A percentile compares a stretch with the other conserved stretches of the same genome.
Evolutionary conservation across 2,113 vertebrate species (phyloP).

Genomic region (Bucco capensis): DNA sequence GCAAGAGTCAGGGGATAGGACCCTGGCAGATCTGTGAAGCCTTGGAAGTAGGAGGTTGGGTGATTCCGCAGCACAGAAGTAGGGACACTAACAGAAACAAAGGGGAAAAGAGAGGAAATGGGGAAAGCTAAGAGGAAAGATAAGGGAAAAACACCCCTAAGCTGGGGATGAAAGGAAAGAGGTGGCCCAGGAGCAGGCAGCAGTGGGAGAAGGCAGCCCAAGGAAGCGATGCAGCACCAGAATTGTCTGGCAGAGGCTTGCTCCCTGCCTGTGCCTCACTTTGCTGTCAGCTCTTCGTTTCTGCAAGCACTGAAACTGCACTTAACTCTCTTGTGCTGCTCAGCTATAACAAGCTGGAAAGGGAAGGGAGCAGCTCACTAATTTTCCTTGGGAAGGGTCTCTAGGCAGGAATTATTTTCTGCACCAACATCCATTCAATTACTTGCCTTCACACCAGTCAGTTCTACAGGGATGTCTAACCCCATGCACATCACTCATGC

Average conservation of each 20-base stretch:
- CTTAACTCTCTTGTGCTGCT: background rate
- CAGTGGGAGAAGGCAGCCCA: background rate
- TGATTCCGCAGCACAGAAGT: background rate
- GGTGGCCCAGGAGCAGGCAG: background rate
- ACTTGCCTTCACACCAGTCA: conserved; percentile 54
- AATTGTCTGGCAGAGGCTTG: background rate
- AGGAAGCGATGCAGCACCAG: background rate
- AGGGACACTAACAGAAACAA: background rate
- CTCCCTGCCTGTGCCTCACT: background rate
- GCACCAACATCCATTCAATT: conserved; percentile 58
- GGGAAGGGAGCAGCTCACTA: conserved; percentile 15
- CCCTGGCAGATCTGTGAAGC: background rate
- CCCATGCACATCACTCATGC: conserved; percentile 49
- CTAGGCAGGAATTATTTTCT: conserved; percentile 59
- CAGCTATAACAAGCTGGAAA: conserved; percentile 48
- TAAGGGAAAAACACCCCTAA: background rate
- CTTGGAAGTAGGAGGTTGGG: background rate
- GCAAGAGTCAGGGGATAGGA: background rate
- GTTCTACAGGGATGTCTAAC: conserved; percentile 56
- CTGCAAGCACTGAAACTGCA: background rate
- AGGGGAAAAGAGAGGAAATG: background rate
- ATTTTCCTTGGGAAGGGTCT: conserved; percentile 57
- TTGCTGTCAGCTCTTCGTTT: conserved; percentile 35
- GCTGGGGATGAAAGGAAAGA: background rate
- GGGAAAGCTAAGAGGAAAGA: background rate